Evolutionary conservation across 1,140 invertebrate genomes (phyloP).

Genomic region (Neodiprion virginianus): DNA sequence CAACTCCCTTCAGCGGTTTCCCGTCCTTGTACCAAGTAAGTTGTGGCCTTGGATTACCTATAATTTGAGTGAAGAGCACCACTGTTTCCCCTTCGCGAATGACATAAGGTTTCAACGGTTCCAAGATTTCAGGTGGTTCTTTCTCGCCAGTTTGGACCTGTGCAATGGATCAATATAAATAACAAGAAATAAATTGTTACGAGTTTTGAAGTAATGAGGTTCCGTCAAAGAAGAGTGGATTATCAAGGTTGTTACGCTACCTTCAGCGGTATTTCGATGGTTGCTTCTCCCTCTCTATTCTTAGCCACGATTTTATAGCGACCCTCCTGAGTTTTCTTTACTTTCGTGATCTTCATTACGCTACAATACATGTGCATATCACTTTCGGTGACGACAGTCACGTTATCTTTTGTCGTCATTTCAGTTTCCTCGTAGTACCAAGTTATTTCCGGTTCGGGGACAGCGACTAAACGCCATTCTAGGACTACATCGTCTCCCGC

Average conservation of each 20-base stretch:
- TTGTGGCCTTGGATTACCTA: slow-evolving; percentile 80
- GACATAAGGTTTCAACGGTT: slow-evolving; percentile 76
- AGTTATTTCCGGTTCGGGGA: slow-evolving; percentile 87
- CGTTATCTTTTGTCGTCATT: slow-evolving; percentile 69
- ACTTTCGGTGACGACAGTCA: slow-evolving; percentile 78
- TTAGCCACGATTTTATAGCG: slow-evolving; percentile 86
- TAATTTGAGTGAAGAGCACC: slow-evolving; percentile 77
- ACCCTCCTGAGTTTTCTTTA: slow-evolving; percentile 83
- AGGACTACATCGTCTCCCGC: slow-evolving; percentile 81
- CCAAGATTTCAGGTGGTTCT: slow-evolving; percentile 81
- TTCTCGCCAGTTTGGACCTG: slow-evolving; percentile 72
- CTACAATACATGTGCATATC: slow-evolving; percentile 92
- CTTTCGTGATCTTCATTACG: slow-evolving; percentile 79
- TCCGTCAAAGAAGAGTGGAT: background rate
- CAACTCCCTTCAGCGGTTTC: slow-evolving; percentile 67
- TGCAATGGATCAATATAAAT: slow-evolving; percentile 13
- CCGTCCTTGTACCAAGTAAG: slow-evolving; percentile 83
- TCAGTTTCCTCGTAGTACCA: slow-evolving; percentile 82
- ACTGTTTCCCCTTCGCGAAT: slow-evolving; percentile 81
- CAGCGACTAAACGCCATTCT: slow-evolving; percentile 85
- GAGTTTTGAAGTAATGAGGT: slow-evolving; percentile 12
- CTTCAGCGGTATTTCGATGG: slow-evolving; percentile 81
- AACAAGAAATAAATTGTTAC: slow-evolving; percentile 15
- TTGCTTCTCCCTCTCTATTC: slow-evolving; percentile 89
- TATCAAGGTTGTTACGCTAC: slow-evolving; percentile 50